Base-by-base conservation (phyloP, 2,113 vertebrate species). In the Hippocampus zosterae region DNA sequence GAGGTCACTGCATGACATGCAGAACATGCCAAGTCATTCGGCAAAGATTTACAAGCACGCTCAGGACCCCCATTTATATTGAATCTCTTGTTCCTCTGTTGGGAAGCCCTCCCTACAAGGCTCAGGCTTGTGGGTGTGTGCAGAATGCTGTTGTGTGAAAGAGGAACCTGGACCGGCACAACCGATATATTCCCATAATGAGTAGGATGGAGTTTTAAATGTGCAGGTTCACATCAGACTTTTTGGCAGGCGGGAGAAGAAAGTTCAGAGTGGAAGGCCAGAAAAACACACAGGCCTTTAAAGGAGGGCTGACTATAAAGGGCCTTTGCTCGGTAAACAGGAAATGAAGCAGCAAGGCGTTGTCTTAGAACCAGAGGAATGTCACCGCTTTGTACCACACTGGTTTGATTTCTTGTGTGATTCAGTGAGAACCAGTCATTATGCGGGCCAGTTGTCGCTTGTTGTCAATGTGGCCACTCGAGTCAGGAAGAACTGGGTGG, bases 21-120 rank as follows among this genome's bases (percentile, higher is more conserved):
- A 4, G 0, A 76, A 85, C 84, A 67, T 86, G 90, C 91, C 90
- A 93, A 92, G 93, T 92, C 90, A 93, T 92, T 91, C 78, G 91
- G 94, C 89, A 92, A 86, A 90, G 84, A 91, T 88, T 92, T 79
- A 77, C 41, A 84, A 80, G 76, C 85, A 42, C 72, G 68, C 77
- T 79, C 76, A 75, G 8, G 12, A 12, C 8, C 42, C 73, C 83
- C 84, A 81, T 67, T 74, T 3, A 46, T 71, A 60, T 75, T 65
- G 50, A 71, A 40, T 80, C 69, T 82, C 77, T 77, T 75, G 79
- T 82, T 85, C 72, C 83, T 59, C 70, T 68, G 71, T 81, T 78
- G 67, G 67, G 74, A 75, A 74, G 77, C 82, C 81, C 80, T 83
- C 84, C 83, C 84, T 83, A 86, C 77, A 74, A 79, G 85, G 78